phyloP scores from a whole-genome alignment of 2,888 invertebrate genomes.

The Spodoptera exigua region DNA sequence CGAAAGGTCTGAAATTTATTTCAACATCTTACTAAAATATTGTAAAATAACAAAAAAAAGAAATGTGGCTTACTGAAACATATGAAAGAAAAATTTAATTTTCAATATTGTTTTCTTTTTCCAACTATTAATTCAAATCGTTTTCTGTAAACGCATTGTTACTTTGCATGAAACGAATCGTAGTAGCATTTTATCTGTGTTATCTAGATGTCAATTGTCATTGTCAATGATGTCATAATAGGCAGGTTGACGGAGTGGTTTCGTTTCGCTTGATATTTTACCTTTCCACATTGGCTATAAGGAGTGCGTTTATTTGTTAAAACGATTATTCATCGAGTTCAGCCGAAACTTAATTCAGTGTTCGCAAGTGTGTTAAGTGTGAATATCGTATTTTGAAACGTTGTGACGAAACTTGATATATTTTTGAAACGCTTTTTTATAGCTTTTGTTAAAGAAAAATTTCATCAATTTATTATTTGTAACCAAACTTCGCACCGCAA shows the following conservation, averaged over 20 bases:
- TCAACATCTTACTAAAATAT: not conserved
- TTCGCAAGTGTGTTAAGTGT: constrained; percentile 15
- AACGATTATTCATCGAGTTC: not conserved
- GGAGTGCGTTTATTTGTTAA: constrained; percentile 13
- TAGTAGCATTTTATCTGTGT: not conserved
- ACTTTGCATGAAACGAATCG: not conserved
- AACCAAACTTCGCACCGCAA: constrained; percentile 1
- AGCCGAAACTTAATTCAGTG: constrained; percentile 7
- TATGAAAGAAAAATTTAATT: not conserved
- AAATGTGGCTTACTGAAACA: too few species aligned
- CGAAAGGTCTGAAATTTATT: not conserved
- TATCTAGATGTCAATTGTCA: not conserved
- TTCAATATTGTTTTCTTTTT: not conserved
- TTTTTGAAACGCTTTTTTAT: too few species aligned
- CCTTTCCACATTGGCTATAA: constrained; percentile 6
- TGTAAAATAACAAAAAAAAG: too few species aligned
- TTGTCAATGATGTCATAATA: too few species aligned
- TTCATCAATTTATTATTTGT: not conserved
- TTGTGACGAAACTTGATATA: not conserved
- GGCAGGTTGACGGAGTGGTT: too few species aligned
- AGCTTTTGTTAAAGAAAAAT: too few species aligned
- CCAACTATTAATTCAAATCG: not conserved
- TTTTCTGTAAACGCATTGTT: too few species aligned
- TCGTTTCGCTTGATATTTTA: not conserved
- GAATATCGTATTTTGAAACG: constrained; percentile 2